These are phyloP conservation scores for Marmota monax DNA, from an alignment of 2,113 vertebrate genomes.

Conservation along the genomic window DNA sequence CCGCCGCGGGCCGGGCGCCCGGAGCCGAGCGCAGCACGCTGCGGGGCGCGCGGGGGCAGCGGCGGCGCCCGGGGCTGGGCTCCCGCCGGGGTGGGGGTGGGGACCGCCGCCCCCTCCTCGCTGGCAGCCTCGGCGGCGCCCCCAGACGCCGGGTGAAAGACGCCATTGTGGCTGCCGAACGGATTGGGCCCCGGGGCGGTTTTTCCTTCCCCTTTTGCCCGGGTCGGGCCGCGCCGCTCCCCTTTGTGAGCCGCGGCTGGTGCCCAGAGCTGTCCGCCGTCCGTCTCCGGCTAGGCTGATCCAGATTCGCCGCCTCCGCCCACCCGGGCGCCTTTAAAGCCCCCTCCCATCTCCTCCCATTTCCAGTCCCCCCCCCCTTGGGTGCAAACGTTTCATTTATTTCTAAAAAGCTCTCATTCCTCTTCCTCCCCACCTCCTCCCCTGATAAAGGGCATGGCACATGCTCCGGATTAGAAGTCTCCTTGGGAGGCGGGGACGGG, in stretches of 20 bases:
- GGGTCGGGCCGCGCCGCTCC: background rate
- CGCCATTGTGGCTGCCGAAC: conserved; percentile 91
- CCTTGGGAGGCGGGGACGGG: conserved; percentile 65
- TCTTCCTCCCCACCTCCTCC: conserved; percentile 64
- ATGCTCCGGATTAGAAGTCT: conserved; percentile 62
- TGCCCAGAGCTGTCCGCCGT: conserved; percentile 19
- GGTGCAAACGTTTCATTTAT: conserved; percentile 77
- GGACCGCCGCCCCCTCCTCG: background rate
- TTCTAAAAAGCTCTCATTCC: conserved; percentile 71
- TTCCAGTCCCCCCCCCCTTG: background rate
- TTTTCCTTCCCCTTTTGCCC: background rate
- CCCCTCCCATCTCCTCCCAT: conserved; percentile 67
- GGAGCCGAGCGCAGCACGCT: background rate
- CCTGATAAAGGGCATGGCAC: conserved; percentile 52
- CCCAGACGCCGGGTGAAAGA: conserved; percentile 85
- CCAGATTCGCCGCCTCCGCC: conserved; percentile 68
- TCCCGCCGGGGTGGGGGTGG: background rate
- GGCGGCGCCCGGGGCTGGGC: background rate
- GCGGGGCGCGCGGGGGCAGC: background rate
- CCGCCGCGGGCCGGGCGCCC: background rate
- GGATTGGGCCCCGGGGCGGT: conserved; percentile 85
- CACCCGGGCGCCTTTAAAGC: conserved; percentile 73
- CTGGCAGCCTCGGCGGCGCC: conserved; percentile 52
- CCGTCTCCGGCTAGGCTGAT: background rate
- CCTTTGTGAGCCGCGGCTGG: conserved; percentile 69